Conservation (phyloP, 2,888 invertebrate genomes). For the Micropterix aruncella region DNA sequence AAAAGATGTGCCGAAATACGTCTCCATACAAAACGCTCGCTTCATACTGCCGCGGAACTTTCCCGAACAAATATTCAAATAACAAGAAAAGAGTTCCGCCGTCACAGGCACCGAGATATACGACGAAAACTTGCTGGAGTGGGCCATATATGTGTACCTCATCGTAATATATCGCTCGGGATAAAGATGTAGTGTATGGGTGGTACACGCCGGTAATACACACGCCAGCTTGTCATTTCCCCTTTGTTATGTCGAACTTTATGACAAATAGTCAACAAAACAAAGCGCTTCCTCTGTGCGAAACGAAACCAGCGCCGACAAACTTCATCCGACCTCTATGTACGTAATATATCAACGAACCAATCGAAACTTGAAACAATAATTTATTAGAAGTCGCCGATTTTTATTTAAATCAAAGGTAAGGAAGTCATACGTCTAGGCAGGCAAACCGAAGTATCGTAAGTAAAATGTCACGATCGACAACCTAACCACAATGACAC, state of each 20-base stretch:
- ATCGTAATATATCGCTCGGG: background rate
- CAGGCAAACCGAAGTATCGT: too few relatives aligned
- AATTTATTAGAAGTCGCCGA: too few relatives aligned
- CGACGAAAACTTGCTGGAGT: background rate
- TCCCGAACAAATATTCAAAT: background rate
- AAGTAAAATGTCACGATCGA: too few relatives aligned
- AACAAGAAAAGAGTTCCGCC: background rate
- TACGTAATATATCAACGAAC: too few relatives aligned
- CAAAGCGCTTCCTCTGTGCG: background rate
- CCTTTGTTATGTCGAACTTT: background rate
- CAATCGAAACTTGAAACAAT: too few relatives aligned
- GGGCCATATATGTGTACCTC: background rate
- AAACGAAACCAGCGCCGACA: background rate
- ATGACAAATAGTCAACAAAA: background rate
- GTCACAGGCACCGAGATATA: background rate
- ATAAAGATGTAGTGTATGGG: background rate
- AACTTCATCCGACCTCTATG: too few relatives aligned
- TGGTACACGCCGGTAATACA: background rate
- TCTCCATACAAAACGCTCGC: background rate
- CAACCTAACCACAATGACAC: too few relatives aligned
- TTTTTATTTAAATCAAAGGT: too few relatives aligned
- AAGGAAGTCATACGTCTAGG: too few relatives aligned
- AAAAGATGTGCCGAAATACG: background rate
- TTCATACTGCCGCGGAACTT: background rate
- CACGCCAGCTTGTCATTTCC: background rate